Conservation (phyloP, 2,797 vertebrate genomes). For the Propithecus deckenii region DNA sequence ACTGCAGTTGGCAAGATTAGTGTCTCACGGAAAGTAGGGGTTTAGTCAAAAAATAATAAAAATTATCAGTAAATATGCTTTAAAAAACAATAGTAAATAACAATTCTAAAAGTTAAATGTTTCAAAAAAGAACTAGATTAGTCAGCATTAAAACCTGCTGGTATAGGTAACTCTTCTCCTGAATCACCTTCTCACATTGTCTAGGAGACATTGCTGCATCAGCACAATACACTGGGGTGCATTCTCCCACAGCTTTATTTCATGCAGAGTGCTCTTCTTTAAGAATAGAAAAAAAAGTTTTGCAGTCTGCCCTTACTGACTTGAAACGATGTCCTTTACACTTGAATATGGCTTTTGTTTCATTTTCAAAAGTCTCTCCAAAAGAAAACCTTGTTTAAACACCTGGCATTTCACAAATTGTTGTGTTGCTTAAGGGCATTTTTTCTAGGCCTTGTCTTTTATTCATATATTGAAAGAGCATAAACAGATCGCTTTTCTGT, state of each 20-base stretch:
- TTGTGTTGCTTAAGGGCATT: conserved; percentile 67
- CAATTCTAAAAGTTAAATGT: background rate
- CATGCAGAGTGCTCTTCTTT: background rate
- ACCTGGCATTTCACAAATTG: conserved; percentile 77
- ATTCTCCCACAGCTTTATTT: background rate
- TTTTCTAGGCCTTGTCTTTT: conserved; percentile 57
- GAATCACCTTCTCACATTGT: background rate
- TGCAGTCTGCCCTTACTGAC: background rate
- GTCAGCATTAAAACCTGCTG: background rate
- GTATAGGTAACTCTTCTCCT: background rate
- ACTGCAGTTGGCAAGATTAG: background rate
- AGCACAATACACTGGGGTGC: background rate
- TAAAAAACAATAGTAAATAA: background rate
- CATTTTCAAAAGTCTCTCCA: conserved; percentile 66
- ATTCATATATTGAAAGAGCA: conserved; percentile 61
- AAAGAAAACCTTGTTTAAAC: conserved; percentile 64
- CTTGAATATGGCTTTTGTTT: conserved; percentile 73
- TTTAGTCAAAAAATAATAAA: background rate
- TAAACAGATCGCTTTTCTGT: conserved; percentile 46
- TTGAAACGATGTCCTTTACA: conserved; percentile 64
- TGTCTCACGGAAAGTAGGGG: background rate
- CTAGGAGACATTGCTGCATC: background rate
- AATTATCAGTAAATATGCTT: background rate
- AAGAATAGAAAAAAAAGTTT: background rate
- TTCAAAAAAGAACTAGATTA: background rate